Base-by-base conservation (phyloP, 2,888 invertebrate species). In the Patella pellucida region DNA sequence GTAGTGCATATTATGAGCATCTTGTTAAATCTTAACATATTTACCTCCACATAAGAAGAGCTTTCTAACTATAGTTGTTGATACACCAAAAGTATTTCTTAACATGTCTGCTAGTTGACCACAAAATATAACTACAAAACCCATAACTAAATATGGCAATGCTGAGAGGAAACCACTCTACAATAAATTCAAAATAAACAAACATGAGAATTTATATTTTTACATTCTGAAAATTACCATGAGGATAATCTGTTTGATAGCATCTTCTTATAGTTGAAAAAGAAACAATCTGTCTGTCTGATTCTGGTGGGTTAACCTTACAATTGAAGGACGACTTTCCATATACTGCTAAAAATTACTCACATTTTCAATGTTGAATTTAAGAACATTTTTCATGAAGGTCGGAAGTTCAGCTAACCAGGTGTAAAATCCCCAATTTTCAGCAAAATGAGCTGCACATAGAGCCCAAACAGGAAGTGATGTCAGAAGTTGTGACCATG, bases 101-200 rank as follows among this genome's bases (percentile, higher is more conserved):
- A 96, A 90, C 93, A 94, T 94, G 92, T 97, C 97, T 0, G 97
- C 96, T 27, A 96, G 86, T 80, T 95, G 95, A 0, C 97, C 97
- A 0, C 96, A 94, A 80, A 94, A 91, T 85, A 95, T 95, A 11
- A 97, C 92, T 27, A 95, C 93, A 52, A 96, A 92, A 0, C 96
- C 95, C 96, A 97, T 97, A 0, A 95, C 94, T 23, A 97, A 91
- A 89, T 97, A 97, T 0, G 97, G 97, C 68, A 97, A 92, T 0
- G 96, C 96, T 0, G 97, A 95, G 73, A 96, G 90, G 87, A 95
- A 94, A 3, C 97, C 97, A 11, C 96, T 95, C 88, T 95, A 94
- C 14, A 78, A 75, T 16, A 50, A 56, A 9, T 41, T 41, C 9
- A 41, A 41, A 41, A 41, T 41, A 41, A 41, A 41, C 41, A 7